Evolutionary conservation across 2,888 invertebrate species (phyloP).

Genomic region (Scaptodrosophila latifasciaeformis): DNA sequence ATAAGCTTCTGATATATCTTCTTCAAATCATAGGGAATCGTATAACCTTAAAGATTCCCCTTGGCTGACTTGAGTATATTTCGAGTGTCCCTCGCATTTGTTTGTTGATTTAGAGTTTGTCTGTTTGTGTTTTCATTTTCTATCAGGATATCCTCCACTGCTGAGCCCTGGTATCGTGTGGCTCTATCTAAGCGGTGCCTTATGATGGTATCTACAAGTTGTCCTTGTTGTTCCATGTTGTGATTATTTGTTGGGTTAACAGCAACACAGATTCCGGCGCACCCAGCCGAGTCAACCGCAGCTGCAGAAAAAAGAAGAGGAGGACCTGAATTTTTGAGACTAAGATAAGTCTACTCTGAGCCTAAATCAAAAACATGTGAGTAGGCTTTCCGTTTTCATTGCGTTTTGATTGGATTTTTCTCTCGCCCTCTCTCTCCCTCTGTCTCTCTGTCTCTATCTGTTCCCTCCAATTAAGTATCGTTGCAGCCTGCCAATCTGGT

Average conservation of each 20-base stretch:
- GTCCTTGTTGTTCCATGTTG: conserved; percentile 30
- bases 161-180: not conserved
- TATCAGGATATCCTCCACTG: conserved; percentile 3
- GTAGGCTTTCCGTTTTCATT: conserved; percentile 46
- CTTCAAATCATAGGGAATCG: too few relatives aligned
- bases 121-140: conserved; percentile 28
- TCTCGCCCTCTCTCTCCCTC: too few relatives aligned
- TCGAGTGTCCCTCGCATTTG: not conserved
- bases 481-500: conserved; percentile 15
- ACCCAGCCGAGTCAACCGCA: conserved; percentile 17
- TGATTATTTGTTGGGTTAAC: conserved; percentile 65
- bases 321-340: too few relatives aligned
- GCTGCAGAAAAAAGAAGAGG: conserved; percentile 10
- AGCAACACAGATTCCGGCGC: conserved; percentile 38
- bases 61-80: conserved; percentile 2
- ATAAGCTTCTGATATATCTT: too few relatives aligned
- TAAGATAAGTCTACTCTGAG: too few relatives aligned
- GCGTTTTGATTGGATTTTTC: conserved; percentile 66
- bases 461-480: conserved; percentile 54
- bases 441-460: conserved; percentile 30
- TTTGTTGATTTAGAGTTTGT: conserved; percentile 11
- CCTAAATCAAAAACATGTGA: too few relatives aligned
- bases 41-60: too few relatives aligned
- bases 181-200: not conserved
- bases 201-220: conserved; percentile 12